Percentiles rank a stretch among this genome's conserved stretches.
phyloP scores from a whole-genome alignment of 2,113 vertebrate genomes.

The Cromileptes altivelis region DNA sequence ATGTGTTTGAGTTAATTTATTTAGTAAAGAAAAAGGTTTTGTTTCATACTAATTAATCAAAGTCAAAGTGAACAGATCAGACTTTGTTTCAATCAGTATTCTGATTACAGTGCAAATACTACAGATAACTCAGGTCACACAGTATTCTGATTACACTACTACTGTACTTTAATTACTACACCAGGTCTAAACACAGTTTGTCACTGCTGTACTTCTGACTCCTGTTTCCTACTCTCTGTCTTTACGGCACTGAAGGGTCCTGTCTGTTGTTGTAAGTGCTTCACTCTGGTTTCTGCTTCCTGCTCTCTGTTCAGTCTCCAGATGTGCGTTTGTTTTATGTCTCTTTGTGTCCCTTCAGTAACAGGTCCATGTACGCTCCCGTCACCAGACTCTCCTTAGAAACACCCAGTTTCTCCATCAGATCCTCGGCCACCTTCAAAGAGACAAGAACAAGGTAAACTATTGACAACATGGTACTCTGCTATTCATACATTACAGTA shows the following conservation, averaged over 20 bases:
- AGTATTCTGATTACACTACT: too few relatives aligned
- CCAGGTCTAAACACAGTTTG: too few relatives aligned
- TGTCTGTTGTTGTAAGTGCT: neutral
- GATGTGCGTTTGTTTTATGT: slow-evolving; percentile 32
- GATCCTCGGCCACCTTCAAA: slow-evolving; percentile 70
- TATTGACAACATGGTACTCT: too few relatives aligned
- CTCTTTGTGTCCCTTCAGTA: slow-evolving; percentile 68
- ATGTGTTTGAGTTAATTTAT: neutral
- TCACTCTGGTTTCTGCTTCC: fast-evolving
- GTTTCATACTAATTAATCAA: neutral
- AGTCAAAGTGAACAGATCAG: neutral
- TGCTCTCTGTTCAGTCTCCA: neutral
- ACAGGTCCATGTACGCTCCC: slow-evolving; percentile 88
- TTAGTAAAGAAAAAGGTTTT: slow-evolving; percentile 11
- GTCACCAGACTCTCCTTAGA: slow-evolving; percentile 82
- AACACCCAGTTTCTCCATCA: slow-evolving; percentile 87
- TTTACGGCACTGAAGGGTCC: neutral
- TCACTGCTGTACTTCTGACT: too few relatives aligned
- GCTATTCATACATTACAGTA: too few relatives aligned
- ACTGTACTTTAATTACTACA: too few relatives aligned
- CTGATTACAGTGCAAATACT: neutral
- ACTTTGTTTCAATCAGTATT: neutral
- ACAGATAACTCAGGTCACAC: neutral
- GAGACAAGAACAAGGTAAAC: neutral
- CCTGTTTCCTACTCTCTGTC: neutral